These are phyloP conservation scores for Ganaspis sp. DNA, from an alignment of 1,140 invertebrate species.

Conservation along the genomic window DNA sequence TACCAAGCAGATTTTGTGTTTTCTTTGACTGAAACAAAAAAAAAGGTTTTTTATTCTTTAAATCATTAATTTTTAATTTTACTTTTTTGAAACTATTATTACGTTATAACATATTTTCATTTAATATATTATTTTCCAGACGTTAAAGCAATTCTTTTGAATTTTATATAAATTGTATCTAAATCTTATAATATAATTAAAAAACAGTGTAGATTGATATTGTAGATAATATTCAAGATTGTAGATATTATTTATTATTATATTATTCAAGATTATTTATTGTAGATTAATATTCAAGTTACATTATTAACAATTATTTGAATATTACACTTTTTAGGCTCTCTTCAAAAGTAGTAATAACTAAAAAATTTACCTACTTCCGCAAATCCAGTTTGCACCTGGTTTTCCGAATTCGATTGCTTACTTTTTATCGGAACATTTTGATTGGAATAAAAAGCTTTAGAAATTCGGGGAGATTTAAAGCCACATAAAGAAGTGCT, in stretches of 20 bases:
- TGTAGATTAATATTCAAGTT: too few species aligned
- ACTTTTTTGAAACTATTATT: background rate
- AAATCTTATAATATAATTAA: too few species aligned
- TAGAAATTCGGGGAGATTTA: constrained; percentile 38
- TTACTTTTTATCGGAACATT: constrained; percentile 59
- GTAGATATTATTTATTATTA: too few species aligned
- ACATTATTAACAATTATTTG: too few species aligned
- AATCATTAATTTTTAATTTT: background rate
- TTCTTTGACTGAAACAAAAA: constrained; percentile 83
- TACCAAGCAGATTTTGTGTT: constrained; percentile 91
- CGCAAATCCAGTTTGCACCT: constrained; percentile 62
- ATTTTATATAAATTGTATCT: too few species aligned
- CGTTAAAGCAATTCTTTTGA: too few species aligned
- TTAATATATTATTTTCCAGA: too few species aligned
- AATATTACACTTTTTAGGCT: background rate
- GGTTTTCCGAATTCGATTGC: constrained; percentile 44
- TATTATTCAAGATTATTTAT: constrained; percentile 23
- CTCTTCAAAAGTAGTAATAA: background rate
- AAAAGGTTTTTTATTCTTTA: constrained; percentile 18
- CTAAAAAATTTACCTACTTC: constrained; percentile 65
- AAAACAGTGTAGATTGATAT: too few species aligned
- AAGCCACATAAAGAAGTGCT: constrained; percentile 36
- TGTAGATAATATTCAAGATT: too few species aligned
- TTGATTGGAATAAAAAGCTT: constrained; percentile 54
- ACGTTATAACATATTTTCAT: too few species aligned